Evolutionary conservation across 2,888 invertebrate species (phyloP).

Genomic region (Drosophila nigricruria): DNA sequence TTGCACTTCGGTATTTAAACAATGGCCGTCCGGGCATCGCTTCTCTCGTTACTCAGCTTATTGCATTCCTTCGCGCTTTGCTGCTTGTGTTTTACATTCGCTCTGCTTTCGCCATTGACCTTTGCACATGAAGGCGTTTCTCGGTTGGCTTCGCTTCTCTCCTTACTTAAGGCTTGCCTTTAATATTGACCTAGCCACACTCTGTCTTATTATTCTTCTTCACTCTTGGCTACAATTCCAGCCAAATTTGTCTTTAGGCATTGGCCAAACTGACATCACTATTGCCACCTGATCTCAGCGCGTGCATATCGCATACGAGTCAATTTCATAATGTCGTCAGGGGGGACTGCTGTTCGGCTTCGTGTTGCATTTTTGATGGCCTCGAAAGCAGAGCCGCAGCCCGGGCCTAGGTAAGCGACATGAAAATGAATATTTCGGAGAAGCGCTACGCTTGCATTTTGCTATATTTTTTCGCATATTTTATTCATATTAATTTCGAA

Average conservation of each 20-base stretch:
- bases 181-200: neutral
- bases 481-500: conserved; percentile 34
- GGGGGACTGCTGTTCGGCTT: neutral
- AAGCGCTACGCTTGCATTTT: conserved; percentile 12
- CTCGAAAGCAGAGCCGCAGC: conserved; percentile 20
- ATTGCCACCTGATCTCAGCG: conserved; percentile 25
- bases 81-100: neutral
- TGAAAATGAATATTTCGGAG: conserved; percentile 15
- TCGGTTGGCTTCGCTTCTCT: conserved; percentile 1
- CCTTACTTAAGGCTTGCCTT: neutral
- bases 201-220: neutral
- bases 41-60: neutral
- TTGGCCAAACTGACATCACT: conserved; percentile 17
- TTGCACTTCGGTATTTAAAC: neutral
- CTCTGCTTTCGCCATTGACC: neutral
- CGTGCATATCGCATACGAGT: conserved; percentile 24
- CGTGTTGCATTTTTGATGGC: conserved; percentile 36
- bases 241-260: neutral
- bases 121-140: neutral
- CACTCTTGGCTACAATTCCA: neutral
- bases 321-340: conserved; percentile 38
- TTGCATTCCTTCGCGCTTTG: conserved; percentile 4
- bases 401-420: conserved; percentile 13
- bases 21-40: neutral
- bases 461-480: neutral